Base-by-base conservation (phyloP, 2,888 invertebrate species). In the Drosophila melanosoma region DNA sequence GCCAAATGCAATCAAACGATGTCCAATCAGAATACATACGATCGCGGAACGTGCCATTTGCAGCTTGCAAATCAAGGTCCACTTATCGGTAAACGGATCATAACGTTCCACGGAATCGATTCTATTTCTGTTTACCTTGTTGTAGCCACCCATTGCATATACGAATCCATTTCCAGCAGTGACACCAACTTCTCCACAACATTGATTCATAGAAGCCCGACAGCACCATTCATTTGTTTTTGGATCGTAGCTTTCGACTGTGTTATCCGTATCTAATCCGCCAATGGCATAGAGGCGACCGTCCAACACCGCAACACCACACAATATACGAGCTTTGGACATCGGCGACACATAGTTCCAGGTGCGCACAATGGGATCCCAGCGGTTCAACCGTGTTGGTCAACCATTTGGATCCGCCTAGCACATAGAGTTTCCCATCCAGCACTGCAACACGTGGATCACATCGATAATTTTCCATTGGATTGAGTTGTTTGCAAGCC, bases 401-500 rank as follows among this genome's bases (percentile, higher is more conserved):
- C n/a, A n/a, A n/a, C n/a, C n/a, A n/a, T n/a, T n/a, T 98, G 91
- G 98, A 98, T 0, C 98, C 98, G 1, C 98, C 98, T 2, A 98
- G 97, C 0, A 98, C 98, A 93, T 99, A 99, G 70, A 99, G 94
- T 0, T 98, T 97, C 0, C 94, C 95, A 62, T 96, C 95, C 54
- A 97, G 94, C 35, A 97, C 96, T 2, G 97, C 96, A 32, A 97
- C 97, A 15, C 96, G 96, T 71, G 96, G 93, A 0, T 96, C 96
- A 91, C 96, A 96, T 3, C 98, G 94, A 91, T 97, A 97, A 11
- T 98, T 98, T 87, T 96, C 96, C 98, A 99, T 98, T 0, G 97
- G 95, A 40, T 97, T 96, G 75, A 98, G 91, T 26, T 95, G 95
- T 62, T 95, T 96, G 98, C 98, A 98, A 26, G 95, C 94, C 77